A percentile compares a stretch with the other conserved stretches of the same genome.
Evolutionary conservation across 2,888 invertebrate species (phyloP).

Genomic region (Spilarctia lutea): DNA sequence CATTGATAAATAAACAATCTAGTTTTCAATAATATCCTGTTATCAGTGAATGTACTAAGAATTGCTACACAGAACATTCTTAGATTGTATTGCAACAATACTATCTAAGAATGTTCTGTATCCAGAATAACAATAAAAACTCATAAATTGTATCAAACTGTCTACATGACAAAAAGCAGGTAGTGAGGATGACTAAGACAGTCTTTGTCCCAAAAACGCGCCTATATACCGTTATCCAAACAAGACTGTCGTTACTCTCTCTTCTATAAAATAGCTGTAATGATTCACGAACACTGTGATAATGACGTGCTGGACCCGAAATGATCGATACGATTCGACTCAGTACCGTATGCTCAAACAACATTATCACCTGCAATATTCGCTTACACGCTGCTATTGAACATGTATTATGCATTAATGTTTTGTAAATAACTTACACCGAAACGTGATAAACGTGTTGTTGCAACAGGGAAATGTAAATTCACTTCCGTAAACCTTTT

Average conservation of each 20-base stretch:
- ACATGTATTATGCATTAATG: conserved; percentile 33
- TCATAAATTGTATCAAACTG: conserved; percentile 55
- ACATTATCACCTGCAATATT: conserved; percentile 63
- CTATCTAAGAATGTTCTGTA: too few relatives aligned
- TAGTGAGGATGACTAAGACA: conserved; percentile 77
- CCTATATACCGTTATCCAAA: conserved; percentile 80
- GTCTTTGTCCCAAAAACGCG: conserved; percentile 82
- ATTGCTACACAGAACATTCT: conserved; percentile 25
- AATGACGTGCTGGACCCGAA: conserved; percentile 63
- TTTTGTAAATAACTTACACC: conserved; percentile 50
- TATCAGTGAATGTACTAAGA: conserved; percentile 41
- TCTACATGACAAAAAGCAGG: conserved; percentile 74
- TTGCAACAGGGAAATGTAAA: conserved; percentile 62
- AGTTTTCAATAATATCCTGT: conserved; percentile 34
- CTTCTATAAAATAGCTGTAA: conserved; percentile 74
- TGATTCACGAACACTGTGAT: conserved; percentile 62
- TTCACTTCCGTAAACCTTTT: conserved; percentile 83
- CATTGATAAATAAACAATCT: conserved; percentile 29
- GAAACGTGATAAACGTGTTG: conserved; percentile 51
- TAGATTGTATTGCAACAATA: conserved; percentile 40
- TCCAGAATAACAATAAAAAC: conserved; percentile 45
- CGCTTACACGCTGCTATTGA: conserved; percentile 34
- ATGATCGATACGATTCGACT: conserved; percentile 79
- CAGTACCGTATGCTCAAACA: conserved; percentile 63
- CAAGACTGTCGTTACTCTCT: conserved; percentile 75